A percentile compares a stretch with the other conserved stretches of the same genome.
Evolutionary conservation across 2,113 vertebrate genomes (phyloP).

Genomic region (Labeo catla): DNA sequence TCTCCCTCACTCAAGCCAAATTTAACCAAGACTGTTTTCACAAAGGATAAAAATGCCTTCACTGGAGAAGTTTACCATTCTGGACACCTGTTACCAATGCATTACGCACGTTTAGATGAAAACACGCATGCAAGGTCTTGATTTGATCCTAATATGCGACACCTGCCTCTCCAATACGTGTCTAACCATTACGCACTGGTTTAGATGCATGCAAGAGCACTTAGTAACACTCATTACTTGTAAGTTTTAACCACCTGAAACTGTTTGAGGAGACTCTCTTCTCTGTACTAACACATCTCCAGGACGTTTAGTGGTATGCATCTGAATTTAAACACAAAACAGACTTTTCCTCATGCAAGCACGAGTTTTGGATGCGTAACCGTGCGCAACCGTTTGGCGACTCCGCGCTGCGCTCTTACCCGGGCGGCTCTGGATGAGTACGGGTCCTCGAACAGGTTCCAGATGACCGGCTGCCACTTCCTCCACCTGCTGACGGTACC

Average conservation of each 20-base stretch:
- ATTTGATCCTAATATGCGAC: neutral
- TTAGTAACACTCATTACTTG: neutral
- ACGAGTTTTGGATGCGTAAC: neutral
- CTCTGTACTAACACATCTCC: neutral
- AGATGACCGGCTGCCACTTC: conserved; percentile 89
- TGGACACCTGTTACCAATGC: neutral
- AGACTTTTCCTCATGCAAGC: neutral
- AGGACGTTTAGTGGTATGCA: neutral
- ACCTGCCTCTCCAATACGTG: neutral
- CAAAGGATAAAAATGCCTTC: neutral
- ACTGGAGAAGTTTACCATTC: neutral
- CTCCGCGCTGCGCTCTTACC: conserved; percentile 78
- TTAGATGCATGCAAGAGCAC: neutral
- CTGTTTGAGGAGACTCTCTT: neutral
- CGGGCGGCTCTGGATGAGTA: conserved; percentile 94
- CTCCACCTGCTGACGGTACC: conserved; percentile 83
- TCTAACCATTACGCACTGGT: neutral
- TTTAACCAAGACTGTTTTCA: neutral
- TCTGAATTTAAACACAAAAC: neutral
- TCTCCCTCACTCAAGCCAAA: neutral
- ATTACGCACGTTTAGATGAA: neutral
- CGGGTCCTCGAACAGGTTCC: conserved; percentile 96
- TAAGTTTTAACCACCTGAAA: neutral
- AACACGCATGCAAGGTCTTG: neutral
- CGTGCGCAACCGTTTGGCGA: neutral